Conservation (phyloP, 2,888 invertebrate genomes). For the Aromia moschata region DNA sequence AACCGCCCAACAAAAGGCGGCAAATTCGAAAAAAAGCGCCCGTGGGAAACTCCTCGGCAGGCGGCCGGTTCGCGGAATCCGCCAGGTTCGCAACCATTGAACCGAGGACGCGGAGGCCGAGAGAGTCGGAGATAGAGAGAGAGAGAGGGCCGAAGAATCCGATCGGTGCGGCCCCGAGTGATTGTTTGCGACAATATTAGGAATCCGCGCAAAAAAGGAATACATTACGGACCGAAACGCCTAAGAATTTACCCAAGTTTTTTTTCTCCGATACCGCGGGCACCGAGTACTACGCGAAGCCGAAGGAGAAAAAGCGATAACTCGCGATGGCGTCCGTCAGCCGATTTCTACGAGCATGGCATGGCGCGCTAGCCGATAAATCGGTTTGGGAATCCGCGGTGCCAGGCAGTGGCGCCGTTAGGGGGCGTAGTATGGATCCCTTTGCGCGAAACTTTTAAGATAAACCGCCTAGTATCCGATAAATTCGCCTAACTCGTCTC, state of each 20-base stretch:
- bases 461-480: too few relatives aligned
- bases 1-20: not conserved
- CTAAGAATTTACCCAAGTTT: slow-evolving; percentile 22
- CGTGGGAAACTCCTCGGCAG: slow-evolving; percentile 38
- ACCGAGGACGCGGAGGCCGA: slow-evolving; percentile 15
- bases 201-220: slow-evolving; percentile 24
- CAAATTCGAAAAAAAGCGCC: slow-evolving; percentile 22
- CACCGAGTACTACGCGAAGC: slow-evolving; percentile 7
- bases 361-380: too few relatives aligned
- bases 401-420: too few relatives aligned
- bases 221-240: slow-evolving; percentile 16
- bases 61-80: slow-evolving; percentile 33
- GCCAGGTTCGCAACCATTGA: slow-evolving; percentile 36
- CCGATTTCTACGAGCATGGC: too few relatives aligned
- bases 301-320: slow-evolving; percentile 15
- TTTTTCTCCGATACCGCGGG: slow-evolving; percentile 2
- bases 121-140: slow-evolving; percentile 16
- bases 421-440: too few relatives aligned
- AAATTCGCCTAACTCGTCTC: too few relatives aligned
- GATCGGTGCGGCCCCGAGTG: slow-evolving; percentile 9
- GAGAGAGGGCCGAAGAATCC: slow-evolving; percentile 17
- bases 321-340: not conserved
- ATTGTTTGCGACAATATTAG: slow-evolving; percentile 26
- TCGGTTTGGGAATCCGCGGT: too few relatives aligned
- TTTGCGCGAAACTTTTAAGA: too few relatives aligned